Percentiles rank a stretch among this genome's conserved stretches.
Conservation (phyloP, 2,888 invertebrate species). For the Idaea straminata region DNA sequence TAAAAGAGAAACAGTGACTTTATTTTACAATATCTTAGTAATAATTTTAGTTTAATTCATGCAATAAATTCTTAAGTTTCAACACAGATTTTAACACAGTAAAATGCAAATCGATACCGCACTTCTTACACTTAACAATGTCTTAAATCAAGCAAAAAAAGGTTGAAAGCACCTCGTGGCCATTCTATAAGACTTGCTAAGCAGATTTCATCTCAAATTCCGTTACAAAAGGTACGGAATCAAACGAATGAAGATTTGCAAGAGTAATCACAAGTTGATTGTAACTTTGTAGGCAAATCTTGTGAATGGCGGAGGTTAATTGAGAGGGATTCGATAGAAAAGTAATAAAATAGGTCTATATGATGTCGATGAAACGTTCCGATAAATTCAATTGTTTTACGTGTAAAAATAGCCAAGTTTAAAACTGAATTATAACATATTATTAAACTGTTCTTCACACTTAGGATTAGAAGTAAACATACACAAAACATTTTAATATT, state of each 20-base stretch:
- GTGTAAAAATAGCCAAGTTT: too few species aligned
- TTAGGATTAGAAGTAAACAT: too few species aligned
- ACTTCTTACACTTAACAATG: background rate
- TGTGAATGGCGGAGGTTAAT: conserved; percentile 40
- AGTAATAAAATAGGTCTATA: background rate
- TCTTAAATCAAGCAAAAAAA: conserved; percentile 2
- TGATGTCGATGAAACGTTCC: background rate
- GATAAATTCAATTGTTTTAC: background rate
- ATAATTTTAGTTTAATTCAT: background rate
- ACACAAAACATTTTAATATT: too few species aligned
- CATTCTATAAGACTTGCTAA: conserved; percentile 16
- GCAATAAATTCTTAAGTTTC: background rate
- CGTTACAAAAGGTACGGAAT: conserved; percentile 30
- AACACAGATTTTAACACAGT: background rate
- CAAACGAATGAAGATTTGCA: conserved; percentile 24
- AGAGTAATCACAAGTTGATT: conserved; percentile 36
- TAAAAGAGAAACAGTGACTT: too few species aligned
- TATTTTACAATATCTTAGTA: too few species aligned
- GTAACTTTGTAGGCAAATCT: conserved; percentile 45
- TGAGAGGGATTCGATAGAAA: conserved; percentile 31
- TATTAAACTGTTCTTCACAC: too few species aligned
- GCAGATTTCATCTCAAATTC: conserved; percentile 32
- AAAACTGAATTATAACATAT: too few species aligned
- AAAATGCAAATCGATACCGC: background rate
- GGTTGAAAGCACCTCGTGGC: background rate